Conservation (phyloP, 2,888 invertebrate species). For the Neuroscelio doddi region DNA sequence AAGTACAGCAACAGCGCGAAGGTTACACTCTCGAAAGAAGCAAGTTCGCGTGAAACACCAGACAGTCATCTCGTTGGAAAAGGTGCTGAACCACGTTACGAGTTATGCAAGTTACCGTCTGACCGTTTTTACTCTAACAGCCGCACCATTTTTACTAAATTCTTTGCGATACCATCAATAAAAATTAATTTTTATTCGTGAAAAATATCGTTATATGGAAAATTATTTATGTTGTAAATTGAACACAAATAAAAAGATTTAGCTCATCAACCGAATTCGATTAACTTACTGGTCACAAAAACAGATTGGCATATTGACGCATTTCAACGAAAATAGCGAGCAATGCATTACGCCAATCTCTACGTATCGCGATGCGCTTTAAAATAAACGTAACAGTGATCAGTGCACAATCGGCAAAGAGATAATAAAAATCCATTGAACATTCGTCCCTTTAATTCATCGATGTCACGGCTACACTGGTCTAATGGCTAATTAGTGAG, state of each 20-base stretch:
- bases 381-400: slow-evolving; percentile 10
- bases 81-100: slow-evolving; percentile 1
- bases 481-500: slow-evolving; percentile 33
- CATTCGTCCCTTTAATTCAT: slow-evolving; percentile 35
- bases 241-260: too few relatives aligned
- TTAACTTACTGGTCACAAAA: too few relatives aligned
- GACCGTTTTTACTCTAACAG: background rate
- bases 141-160: background rate
- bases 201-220: too few relatives aligned
- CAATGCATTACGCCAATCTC: background rate
- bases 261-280: too few relatives aligned
- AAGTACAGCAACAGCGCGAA: slow-evolving; percentile 12
- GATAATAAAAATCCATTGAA: slow-evolving; percentile 17
- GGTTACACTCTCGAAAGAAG: slow-evolving; percentile 21
- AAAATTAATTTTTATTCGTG: too few relatives aligned
- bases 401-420: slow-evolving; percentile 10
- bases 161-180: background rate
- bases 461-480: slow-evolving; percentile 19
- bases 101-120: slow-evolving; percentile 7
- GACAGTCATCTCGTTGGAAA: slow-evolving; percentile 14
- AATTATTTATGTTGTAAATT: too few relatives aligned
- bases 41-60: slow-evolving; percentile 10
- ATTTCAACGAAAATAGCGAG: background rate
- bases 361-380: slow-evolving; percentile 7
- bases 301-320: too few relatives aligned